A percentile compares a stretch with the other conserved stretches of the same genome.
Evolutionary conservation across 2,888 invertebrate species (phyloP).

Genomic region (Diadegma fenestrale): DNA sequence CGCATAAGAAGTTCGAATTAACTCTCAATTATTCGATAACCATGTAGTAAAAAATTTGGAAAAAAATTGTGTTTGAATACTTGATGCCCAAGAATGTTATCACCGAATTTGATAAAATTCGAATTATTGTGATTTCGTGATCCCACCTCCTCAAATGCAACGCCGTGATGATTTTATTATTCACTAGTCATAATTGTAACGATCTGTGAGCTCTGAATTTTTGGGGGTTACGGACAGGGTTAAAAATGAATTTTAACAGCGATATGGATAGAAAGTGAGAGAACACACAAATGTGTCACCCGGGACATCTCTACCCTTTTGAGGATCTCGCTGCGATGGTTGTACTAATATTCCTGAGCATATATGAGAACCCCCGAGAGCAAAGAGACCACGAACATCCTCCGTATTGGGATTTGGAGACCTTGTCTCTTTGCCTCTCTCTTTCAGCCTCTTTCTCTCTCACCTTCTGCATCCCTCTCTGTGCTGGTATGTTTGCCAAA

Average conservation of each 20-base stretch:
- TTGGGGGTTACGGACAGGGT: too few species aligned
- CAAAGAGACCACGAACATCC: conserved; percentile 35
- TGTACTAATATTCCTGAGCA: conserved; percentile 44
- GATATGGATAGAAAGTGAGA: neutral
- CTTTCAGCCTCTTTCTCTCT: conserved; percentile 29
- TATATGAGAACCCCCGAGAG: conserved; percentile 20
- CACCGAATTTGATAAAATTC: too few species aligned
- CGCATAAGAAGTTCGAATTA: too few species aligned
- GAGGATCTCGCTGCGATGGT: conserved; percentile 21
- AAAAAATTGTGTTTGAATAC: too few species aligned
- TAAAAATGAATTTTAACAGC: conserved; percentile 9
- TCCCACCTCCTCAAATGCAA: too few species aligned
- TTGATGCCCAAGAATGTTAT: too few species aligned
- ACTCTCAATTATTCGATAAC: too few species aligned
- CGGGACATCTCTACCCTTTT: conserved; percentile 12
- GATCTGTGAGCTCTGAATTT: conserved; percentile 1
- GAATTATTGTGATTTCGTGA: too few species aligned
- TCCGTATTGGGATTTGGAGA: conserved; percentile 73
- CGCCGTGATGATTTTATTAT: too few species aligned
- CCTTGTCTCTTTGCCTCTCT: neutral
- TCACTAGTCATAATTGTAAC: neutral
- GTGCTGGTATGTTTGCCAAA: conserved; percentile 69
- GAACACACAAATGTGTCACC: conserved; percentile 29
- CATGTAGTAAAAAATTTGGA: too few species aligned
- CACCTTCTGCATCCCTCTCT: conserved; percentile 20